Evolutionary conservation across 2,113 vertebrate genomes (phyloP).

Genomic region (Ardeotis arabs): DNA sequence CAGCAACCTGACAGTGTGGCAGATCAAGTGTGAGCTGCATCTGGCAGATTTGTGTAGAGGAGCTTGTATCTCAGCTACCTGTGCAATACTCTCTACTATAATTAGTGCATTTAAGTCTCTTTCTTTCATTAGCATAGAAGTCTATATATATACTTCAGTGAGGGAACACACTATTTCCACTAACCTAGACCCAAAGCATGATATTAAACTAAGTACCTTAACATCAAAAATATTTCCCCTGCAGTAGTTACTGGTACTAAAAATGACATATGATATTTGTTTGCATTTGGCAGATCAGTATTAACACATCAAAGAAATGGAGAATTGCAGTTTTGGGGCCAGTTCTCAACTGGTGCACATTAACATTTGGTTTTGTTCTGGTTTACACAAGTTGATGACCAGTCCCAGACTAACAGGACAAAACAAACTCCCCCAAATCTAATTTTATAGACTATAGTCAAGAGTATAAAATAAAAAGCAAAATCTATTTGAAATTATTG

Average conservation of each 20-base stretch:
- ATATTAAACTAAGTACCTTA: not conserved
- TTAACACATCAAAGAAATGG: not conserved
- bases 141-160: not conserved
- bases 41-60: not conserved
- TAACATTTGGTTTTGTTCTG: not conserved
- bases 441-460: not conserved
- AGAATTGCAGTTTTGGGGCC: not conserved
- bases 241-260: not conserved
- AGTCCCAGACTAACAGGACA: not conserved
- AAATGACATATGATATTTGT: not conserved
- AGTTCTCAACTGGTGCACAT: not conserved
- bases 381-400: not conserved
- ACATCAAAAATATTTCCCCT: not conserved
- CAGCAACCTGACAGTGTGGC: not conserved
- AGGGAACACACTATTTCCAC: not conserved
- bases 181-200: slow-evolving; percentile 1
- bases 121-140: not conserved
- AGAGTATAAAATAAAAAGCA: not conserved
- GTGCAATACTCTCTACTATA: not conserved
- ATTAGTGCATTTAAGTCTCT: not conserved
- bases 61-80: not conserved
- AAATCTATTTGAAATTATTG: slow-evolving; percentile 7
- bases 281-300: not conserved
- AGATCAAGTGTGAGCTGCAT: not conserved
- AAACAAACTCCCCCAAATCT: not conserved